phyloP scores from a whole-genome alignment of 2,888 invertebrate species.

The Troides aeacus region DNA sequence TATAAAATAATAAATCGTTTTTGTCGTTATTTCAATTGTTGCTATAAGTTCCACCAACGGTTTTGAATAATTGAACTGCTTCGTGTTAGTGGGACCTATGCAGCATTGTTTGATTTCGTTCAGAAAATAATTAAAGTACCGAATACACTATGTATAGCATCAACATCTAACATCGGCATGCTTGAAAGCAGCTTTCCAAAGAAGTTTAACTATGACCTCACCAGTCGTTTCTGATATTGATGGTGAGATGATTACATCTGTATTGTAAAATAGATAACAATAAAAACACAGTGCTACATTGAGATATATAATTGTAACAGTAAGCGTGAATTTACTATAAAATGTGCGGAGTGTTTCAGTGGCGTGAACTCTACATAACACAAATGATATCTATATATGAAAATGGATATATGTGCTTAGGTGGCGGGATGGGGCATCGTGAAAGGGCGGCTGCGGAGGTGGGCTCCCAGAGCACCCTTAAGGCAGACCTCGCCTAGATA shows the following conservation, averaged over 20 bases:
- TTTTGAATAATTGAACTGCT: no score
- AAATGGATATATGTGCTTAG: slow-evolving; percentile 52
- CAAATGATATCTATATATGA: slow-evolving; percentile 60
- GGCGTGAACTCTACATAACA: slow-evolving; percentile 56
- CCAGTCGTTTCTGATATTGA: slow-evolving; percentile 1
- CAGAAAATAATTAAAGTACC: background rate
- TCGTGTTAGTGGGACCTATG: background rate
- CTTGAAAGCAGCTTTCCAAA: background rate
- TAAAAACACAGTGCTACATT: slow-evolving; percentile 49
- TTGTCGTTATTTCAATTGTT: no score
- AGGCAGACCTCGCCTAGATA: slow-evolving; percentile 58
- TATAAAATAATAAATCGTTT: no score
- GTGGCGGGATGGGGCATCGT: slow-evolving; percentile 56
- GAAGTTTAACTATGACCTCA: no score
- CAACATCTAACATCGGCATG: slow-evolving; percentile 22
- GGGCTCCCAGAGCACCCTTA: slow-evolving; percentile 80
- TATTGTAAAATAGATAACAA: slow-evolving; percentile 40
- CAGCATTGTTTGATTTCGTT: background rate
- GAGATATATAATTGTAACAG: slow-evolving; percentile 59
- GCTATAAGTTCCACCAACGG: no score
- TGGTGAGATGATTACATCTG: background rate
- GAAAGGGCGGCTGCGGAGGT: slow-evolving; percentile 59
- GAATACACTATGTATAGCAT: slow-evolving; percentile 6
- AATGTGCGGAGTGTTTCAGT: slow-evolving; percentile 62
- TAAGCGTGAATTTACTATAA: slow-evolving; percentile 57